A percentile compares a stretch with the other conserved stretches of the same genome.
These are phyloP conservation scores for Spondyliosoma cantharus DNA, from an alignment of 2,797 vertebrate genomes.

Conservation along the genomic window DNA sequence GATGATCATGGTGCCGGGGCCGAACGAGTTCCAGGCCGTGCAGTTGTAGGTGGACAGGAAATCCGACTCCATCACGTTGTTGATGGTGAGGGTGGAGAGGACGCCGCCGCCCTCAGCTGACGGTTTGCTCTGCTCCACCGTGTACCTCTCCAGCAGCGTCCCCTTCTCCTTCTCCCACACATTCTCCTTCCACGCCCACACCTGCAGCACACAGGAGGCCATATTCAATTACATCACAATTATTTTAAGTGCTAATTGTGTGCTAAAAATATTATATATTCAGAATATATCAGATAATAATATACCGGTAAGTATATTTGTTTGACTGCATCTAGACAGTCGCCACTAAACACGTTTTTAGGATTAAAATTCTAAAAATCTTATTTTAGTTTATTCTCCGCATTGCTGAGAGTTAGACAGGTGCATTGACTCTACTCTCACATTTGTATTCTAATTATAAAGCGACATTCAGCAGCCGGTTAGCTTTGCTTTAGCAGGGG, in stretches of 20 bases:
- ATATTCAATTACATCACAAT: background rate
- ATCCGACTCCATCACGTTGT: conserved; percentile 93
- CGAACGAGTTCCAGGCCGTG: conserved; percentile 95
- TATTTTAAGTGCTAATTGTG: background rate
- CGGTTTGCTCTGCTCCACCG: conserved; percentile 89
- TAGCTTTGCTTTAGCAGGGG: background rate
- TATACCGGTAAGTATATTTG: too few relatives aligned
- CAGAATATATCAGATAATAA: background rate
- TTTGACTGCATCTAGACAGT: background rate
- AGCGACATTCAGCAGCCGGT: background rate
- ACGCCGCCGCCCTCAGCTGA: conserved; percentile 88
- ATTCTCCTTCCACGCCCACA: conserved; percentile 98
- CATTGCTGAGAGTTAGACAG: background rate
- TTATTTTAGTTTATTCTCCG: background rate
- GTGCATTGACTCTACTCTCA: background rate
- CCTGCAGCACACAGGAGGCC: conserved; percentile 75
- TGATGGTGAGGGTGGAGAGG: conserved; percentile 95
- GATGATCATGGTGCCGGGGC: conserved; percentile 94
- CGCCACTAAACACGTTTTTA: background rate
- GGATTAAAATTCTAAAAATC: background rate
- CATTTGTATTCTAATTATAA: background rate
- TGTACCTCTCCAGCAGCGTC: conserved; percentile 91
- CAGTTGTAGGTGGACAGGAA: conserved; percentile 97
- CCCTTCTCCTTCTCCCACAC: conserved; percentile 93
- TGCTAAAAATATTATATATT: background rate